Percentiles rank a stretch among this genome's conserved stretches.
phyloP scores from a whole-genome alignment of 1,140 invertebrate genomes.

The Hesperophylax magnus region DNA sequence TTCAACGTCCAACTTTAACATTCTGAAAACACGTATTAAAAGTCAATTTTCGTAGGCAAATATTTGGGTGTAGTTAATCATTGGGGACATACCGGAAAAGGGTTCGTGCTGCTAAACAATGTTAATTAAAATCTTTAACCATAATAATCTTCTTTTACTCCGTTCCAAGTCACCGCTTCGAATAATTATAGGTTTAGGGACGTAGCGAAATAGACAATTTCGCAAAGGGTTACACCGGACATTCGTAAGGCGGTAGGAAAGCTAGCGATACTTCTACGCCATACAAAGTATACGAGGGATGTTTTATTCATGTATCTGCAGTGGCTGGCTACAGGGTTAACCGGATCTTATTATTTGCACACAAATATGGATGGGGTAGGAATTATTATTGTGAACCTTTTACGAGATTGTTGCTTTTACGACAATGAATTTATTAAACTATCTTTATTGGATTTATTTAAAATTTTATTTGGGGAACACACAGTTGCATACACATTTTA shows the following conservation, averaged over 20 bases:
- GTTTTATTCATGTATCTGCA: constrained; percentile 29
- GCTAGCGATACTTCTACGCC: not conserved
- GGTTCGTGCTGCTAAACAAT: not conserved
- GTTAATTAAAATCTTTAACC: constrained; percentile 6
- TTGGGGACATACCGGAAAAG: not conserved
- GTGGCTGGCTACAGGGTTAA: not conserved
- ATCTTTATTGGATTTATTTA: too few species aligned
- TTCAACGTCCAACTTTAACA: too few species aligned
- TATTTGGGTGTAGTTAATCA: not conserved
- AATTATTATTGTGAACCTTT: not conserved
- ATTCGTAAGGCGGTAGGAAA: constrained; percentile 4
- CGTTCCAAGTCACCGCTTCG: constrained; percentile 19
- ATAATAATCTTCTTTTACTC: constrained; percentile 21
- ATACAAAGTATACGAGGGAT: not conserved
- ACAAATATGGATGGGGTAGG: not conserved
- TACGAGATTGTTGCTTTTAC: not conserved
- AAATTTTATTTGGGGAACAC: too few species aligned
- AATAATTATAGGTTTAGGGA: constrained; percentile 24
- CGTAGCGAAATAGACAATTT: constrained; percentile 15
- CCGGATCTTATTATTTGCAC: not conserved
- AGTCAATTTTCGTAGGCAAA: not conserved
- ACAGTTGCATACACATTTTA: too few species aligned
- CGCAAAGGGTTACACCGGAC: not conserved
- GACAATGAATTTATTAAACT: not conserved
- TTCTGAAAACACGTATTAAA: not conserved